These are phyloP conservation scores for Parambassis ranga DNA, from an alignment of 2,797 vertebrate genomes.

Conservation along the genomic window DNA sequence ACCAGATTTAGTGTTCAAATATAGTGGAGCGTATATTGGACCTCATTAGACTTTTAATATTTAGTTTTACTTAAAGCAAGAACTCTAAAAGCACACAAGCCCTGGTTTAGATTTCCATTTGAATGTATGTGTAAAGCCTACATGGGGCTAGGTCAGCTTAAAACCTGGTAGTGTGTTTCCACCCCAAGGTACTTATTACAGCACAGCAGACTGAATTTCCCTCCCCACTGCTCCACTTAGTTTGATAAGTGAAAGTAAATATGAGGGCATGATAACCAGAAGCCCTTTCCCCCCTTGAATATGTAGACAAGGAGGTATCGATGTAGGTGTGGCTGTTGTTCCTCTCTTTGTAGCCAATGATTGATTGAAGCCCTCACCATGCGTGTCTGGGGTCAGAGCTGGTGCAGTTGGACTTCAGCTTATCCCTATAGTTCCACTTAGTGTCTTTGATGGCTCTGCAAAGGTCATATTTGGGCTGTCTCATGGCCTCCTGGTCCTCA, in stretches of 20 bases:
- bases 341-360: too few relatives aligned
- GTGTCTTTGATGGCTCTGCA: too few relatives aligned
- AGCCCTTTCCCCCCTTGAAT: not conserved
- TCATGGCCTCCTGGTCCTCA: too few relatives aligned
- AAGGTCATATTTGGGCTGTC: too few relatives aligned
- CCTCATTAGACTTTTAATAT: conserved; percentile 23
- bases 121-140: conserved; percentile 13
- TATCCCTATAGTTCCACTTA: too few relatives aligned
- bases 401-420: too few relatives aligned
- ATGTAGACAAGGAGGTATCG: too few relatives aligned
- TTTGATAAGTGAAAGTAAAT: conserved; percentile 29
- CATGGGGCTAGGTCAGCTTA: conserved; percentile 28
- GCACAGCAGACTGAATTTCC: conserved; percentile 23
- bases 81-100: not conserved
- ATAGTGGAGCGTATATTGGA: conserved; percentile 10
- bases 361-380: too few relatives aligned
- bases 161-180: conserved; percentile 13
- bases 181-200: conserved; percentile 24
- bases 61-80: not conserved
- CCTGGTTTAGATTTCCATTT: conserved; percentile 9
- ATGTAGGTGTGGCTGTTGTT: too few relatives aligned
- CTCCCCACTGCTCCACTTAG: conserved; percentile 21
- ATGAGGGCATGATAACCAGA: not conserved
- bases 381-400: too few relatives aligned
- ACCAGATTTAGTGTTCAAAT: not conserved